Evolutionary conservation across 2,113 vertebrate species (phyloP), one percentile per base, ranked within the genome.

Genomic region (Helogale parvula): DNA sequence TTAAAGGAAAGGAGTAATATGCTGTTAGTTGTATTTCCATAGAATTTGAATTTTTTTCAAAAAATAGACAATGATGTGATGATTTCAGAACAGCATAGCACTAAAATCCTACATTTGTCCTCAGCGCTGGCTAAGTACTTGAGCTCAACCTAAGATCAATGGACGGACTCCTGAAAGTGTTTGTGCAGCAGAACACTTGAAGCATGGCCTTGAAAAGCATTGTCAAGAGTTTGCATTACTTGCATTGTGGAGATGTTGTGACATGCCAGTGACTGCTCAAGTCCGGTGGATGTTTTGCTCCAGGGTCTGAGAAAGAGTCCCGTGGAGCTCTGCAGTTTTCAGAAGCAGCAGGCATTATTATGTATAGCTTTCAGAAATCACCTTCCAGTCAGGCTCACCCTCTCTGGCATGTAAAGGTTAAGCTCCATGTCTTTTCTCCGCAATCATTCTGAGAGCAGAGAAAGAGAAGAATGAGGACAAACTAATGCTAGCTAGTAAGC

Each of bases 351-450:
- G 93, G 87, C 7, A 0, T 97, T 96, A 93, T 2, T 92, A 97
- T 98, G 90, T 97, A 94, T n/a, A 87, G 38, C 71, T 96, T 97
- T 96, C 97, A 98, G 97, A 92, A 97, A 88, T 77, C 97, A 90
- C 79, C 94, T 98, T 97, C 95, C 91, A 93, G 84, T 97, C 93
- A 97, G 93, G 12, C 65, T 98, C 83, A 50, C 88, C 77, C 84
- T 98, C 94, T 89, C 96, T 97, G 81, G 96, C 97, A 98, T 33
- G 33, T 80, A 85, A 95, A 97, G 93, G 83, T 97, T 97, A 98
- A 96, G 90, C 94, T 97, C 88, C 11, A 79, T 77, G 95, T 96
- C 65, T 90, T 96, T 68, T 90, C 90, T 98, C 88, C 94, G 94
- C 83, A 90, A 93, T 97, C 85, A 96, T n/a, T 21, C n/a, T 77